Evolutionary conservation across 2,888 invertebrate species (phyloP).

Genomic region (Pandemis corylana): DNA sequence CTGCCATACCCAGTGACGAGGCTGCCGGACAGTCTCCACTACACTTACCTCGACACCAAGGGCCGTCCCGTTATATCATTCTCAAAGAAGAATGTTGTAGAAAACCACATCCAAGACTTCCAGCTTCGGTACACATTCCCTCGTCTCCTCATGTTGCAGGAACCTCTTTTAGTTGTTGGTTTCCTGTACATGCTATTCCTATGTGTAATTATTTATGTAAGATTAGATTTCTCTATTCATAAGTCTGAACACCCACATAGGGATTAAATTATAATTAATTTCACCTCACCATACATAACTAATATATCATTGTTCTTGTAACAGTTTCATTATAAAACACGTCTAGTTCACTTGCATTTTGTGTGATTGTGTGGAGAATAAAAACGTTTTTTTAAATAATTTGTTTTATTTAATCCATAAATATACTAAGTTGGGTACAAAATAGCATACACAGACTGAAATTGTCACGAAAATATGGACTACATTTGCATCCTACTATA

Average conservation of each 20-base stretch:
- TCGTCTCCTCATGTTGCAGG: constrained; percentile 93
- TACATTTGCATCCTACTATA: not conserved
- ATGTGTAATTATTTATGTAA: constrained; percentile 95
- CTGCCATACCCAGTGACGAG: constrained; percentile 93
- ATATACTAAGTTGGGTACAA: constrained; percentile 21
- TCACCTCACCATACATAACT: constrained; percentile 42
- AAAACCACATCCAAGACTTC: constrained; percentile 98
- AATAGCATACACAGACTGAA: constrained; percentile 5
- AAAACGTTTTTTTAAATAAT: constrained; percentile 53
- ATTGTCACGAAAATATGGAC: constrained; percentile 1
- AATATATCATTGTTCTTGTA: constrained; percentile 49
- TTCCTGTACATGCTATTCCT: constrained; percentile 96
- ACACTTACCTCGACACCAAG: constrained; percentile 97
- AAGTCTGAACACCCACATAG: constrained; percentile 87
- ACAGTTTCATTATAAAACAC: constrained; percentile 52
- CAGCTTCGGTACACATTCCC: constrained; percentile 95
- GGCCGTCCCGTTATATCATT: constrained; percentile 96
- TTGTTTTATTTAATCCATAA: constrained; percentile 33
- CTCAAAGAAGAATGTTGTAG: constrained; percentile 93
- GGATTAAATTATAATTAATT: constrained; percentile 66
- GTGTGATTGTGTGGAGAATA: constrained; percentile 60
- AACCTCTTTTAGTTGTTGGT: constrained; percentile 94
- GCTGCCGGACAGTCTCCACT: constrained; percentile 90
- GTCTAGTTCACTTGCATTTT: constrained; percentile 64
- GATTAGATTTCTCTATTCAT: constrained; percentile 97